Evolutionary conservation across 2,113 vertebrate genomes (phyloP), one percentile per base, ranked within the genome.

Genomic region (Aldabrachelys gigantea): DNA sequence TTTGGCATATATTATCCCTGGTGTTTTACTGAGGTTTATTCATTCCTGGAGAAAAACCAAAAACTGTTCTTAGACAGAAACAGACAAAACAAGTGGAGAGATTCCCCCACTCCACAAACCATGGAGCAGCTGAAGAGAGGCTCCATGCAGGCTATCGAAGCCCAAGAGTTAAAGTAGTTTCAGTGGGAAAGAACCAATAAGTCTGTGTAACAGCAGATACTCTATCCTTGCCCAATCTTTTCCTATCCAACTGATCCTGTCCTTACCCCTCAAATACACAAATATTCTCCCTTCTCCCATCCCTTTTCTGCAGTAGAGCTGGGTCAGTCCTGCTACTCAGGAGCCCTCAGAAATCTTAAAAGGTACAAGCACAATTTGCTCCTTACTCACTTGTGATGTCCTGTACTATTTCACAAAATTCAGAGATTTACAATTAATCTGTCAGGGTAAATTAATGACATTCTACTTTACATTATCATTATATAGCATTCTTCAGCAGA

Each of bases 401-500:
- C 59, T 65, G 14, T 6, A 31, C 21, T 44, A 72, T 41, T 94
- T 53, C 62, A 92, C 59, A 41, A 84, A 90, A 95, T 89, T 19
- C 91, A 65, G 72, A 44, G 78, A 95, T 95, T 31, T 96, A 87
- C 90, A 31, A 56, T 93, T 92, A 78, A 80, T 92, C 49, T 65
- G 87, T 95, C 89, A 95, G 90, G 89, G 91, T 52, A 91, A 94
- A 93, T 97, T 94, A 91, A 95, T 90, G 56, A 27, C 56, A 35
- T 93, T 95, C 85, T 89, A 8, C 54, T 53, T 84, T 4, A 11
- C 7, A 69, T 31, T 96, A 90, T 87, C 2, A 5, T 93, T 95
- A 87, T 94, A 59, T 44, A 3, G 1, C 0, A 0, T 78, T 91
- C 93, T 94, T 94, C 90, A 92, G 93, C 29, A 62, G 49, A 38